Base-by-base conservation (phyloP, 2,113 vertebrate species). In the Hyla sarda region DNA sequence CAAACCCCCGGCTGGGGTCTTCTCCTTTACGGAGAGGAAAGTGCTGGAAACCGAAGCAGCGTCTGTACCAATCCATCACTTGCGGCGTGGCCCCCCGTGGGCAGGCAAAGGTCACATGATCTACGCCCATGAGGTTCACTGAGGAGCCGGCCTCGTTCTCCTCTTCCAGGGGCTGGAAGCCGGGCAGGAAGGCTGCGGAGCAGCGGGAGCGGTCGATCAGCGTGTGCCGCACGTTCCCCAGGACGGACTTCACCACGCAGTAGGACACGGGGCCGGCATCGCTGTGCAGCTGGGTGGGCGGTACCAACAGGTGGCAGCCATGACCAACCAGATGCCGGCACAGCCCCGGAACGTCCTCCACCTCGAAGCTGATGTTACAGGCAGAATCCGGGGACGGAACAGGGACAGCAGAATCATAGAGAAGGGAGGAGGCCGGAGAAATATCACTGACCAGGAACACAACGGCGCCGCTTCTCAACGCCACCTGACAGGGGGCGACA, bases 341-440 rank as follows among this genome's bases (percentile, higher is more conserved):
- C 50, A 94, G 92, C 28, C 88, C 90, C 0, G 89, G 90, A 13
- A 95, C 94, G 0, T 98, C 92, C 0, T 94, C 92, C 84, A 97
- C 97, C 81, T 99, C 96, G 0, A 98, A 98, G 86, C 97, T 98
- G 89, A 99, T 87, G 0, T 99, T 99, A 84, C 95, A 94, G 17
- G 95, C 98, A 0, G 96, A 97, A 58, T 97, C 94, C 85, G 50
- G 77, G 21, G 75, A 81, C 5, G 76, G 52, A 1, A 62, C 14
- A 17, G 73, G 58, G 19, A 60, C 60, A 0, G 86, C 25, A 28
- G 19, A 32, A 14, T 45, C 4, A 21, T 67, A 25, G 2, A 34
- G 71, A 25, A 69, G 37, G 52, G 74, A 2, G 0, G 60, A 28
- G 6, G 2, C 1, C 34, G 41, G 8, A 3, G 73, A 0, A 14